Evolutionary conservation across 2,113 vertebrate species (phyloP).

Genomic region (Heteronetta atricapilla): DNA sequence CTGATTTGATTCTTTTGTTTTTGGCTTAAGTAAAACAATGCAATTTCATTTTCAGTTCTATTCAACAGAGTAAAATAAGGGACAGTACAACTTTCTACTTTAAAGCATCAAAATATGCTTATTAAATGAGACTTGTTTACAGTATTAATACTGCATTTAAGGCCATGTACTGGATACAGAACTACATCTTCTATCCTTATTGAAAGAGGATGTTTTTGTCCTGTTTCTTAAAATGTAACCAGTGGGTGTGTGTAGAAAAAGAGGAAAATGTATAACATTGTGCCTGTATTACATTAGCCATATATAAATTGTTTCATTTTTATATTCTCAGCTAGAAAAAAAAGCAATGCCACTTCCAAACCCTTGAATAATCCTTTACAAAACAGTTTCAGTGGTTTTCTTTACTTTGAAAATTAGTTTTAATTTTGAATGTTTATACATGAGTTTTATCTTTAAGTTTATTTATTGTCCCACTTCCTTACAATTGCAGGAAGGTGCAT

Average conservation of each 20-base stretch:
- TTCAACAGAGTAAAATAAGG: neutral
- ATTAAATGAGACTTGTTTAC: neutral
- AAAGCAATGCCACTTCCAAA: neutral
- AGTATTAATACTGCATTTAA: neutral
- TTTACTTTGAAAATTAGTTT: neutral
- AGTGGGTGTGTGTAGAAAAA: neutral
- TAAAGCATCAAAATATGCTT: neutral
- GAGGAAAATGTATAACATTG: neutral
- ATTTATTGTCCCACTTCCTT: neutral
- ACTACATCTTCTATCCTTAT: neutral
- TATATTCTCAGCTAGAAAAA: neutral
- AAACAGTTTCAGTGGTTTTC: neutral
- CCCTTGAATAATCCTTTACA: neutral
- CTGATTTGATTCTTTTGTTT: neutral
- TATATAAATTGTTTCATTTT: no score
- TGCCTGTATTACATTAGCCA: neutral
- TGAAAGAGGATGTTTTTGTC: neutral
- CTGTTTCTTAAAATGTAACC: neutral
- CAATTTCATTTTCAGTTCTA: neutral
- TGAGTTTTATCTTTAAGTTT: neutral
- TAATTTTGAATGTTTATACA: neutral
- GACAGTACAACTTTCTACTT: neutral
- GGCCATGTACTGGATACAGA: neutral
- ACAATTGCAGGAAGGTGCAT: accelerated
- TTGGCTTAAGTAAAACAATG: neutral